phyloP scores from a whole-genome alignment of 2,888 invertebrate species.

The Chrysina gloriosa region DNA sequence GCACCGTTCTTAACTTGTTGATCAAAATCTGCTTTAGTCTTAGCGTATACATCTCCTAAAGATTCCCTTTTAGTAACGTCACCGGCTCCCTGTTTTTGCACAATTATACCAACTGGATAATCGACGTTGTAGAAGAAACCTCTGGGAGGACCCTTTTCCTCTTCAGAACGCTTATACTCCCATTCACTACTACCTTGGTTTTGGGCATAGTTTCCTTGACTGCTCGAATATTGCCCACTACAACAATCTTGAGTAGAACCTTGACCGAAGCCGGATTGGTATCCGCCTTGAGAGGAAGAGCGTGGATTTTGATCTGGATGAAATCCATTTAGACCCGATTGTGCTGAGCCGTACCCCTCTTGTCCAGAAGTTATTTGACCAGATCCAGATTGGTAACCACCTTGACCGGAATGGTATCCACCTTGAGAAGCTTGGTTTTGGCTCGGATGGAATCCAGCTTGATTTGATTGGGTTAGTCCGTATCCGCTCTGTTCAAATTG shows the following conservation, averaged over 20 bases:
- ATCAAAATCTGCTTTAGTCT: conserved; percentile 59
- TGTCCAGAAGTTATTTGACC: background rate
- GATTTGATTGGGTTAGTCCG: background rate
- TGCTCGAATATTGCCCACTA: conserved; percentile 16
- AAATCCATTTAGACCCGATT: background rate
- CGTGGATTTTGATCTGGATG: background rate
- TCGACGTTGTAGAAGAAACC: conserved; percentile 81
- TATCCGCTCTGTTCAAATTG: background rate
- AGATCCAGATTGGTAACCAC: conserved; percentile 12
- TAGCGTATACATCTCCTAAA: conserved; percentile 54
- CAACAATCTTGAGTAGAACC: conserved; percentile 15
- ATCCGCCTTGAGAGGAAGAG: conserved; percentile 5
- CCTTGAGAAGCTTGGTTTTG: background rate
- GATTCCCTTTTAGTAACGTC: conserved; percentile 48
- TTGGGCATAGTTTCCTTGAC: background rate
- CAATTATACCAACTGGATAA: conserved; percentile 72
- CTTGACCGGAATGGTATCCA: conserved; percentile 25
- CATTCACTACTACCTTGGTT: conserved; percentile 33
- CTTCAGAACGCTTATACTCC: conserved; percentile 53
- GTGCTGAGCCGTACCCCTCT: background rate
- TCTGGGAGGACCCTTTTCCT: conserved; percentile 68
- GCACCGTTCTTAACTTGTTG: conserved; percentile 53
- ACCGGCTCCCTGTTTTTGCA: conserved; percentile 55
- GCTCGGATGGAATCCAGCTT: background rate
- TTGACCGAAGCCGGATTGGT: background rate